A percentile compares a stretch with the other conserved stretches of the same genome.
Conservation (phyloP, 2,888 invertebrate species). For the Saturnia pavonia region DNA sequence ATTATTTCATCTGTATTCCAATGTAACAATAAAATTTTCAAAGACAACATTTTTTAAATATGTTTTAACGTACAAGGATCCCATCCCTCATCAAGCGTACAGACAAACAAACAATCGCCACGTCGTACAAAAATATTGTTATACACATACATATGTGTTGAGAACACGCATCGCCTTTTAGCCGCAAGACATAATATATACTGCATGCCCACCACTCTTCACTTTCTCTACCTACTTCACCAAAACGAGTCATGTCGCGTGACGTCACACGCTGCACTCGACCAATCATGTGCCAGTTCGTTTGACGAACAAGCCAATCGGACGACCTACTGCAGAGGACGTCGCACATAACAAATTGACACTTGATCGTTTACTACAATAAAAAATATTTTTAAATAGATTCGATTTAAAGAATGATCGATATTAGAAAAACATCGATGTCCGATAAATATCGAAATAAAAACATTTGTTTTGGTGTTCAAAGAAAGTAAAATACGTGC, state of each 20-base stretch:
- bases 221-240: background rate
- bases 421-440: too few relatives aligned
- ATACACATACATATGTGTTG: slow-evolving; percentile 3
- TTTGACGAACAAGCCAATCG: slow-evolving; percentile 2
- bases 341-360: background rate
- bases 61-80: slow-evolving; percentile 70
- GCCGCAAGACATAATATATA: background rate
- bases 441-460: too few relatives aligned
- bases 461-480: too few relatives aligned
- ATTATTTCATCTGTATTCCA: slow-evolving; percentile 80
- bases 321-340: background rate
- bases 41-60: slow-evolving; percentile 80
- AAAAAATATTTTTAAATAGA: background rate
- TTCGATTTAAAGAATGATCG: background rate
- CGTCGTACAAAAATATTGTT: slow-evolving; percentile 56
- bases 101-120: slow-evolving; percentile 30
- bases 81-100: slow-evolving; percentile 50
- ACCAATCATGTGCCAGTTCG: slow-evolving; percentile 4
- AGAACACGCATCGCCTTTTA: slow-evolving; percentile 10
- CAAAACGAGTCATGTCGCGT: background rate
- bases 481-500: too few relatives aligned
- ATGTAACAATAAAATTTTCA: slow-evolving; percentile 82
- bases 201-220: background rate
- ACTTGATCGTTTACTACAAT: background rate
- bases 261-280: background rate